phyloP scores from a whole-genome alignment of 2,797 vertebrate species.

The Tiaroga cobitis region DNA sequence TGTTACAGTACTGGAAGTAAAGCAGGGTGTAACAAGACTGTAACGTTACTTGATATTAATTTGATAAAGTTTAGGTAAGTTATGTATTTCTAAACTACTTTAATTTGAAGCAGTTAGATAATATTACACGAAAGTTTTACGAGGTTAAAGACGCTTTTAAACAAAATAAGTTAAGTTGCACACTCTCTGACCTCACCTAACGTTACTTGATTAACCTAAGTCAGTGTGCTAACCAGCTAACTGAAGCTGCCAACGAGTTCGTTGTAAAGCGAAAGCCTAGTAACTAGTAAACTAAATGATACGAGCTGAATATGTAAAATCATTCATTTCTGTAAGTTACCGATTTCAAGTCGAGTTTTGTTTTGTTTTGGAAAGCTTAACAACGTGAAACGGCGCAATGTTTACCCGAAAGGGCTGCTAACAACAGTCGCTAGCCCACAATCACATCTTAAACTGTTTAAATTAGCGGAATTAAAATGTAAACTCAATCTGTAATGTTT shows the following conservation, averaged over 20 bases:
- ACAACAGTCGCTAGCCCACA: conserved; percentile 20
- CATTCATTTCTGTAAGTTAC: not conserved
- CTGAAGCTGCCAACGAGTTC: not conserved
- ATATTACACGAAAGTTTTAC: not conserved
- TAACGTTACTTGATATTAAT: too few relatives aligned
- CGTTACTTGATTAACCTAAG: not conserved
- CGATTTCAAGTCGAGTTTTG: not conserved
- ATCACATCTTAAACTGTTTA: not conserved
- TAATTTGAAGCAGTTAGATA: not conserved
- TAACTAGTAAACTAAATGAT: not conserved
- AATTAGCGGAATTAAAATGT: not conserved
- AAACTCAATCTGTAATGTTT: not conserved
- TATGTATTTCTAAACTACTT: not conserved
- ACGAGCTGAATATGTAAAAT: not conserved
- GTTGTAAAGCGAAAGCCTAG: not conserved
- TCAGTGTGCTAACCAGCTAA: conserved; percentile 39
- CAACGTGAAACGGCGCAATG: not conserved
- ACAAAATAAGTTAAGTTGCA: not conserved
- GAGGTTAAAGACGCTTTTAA: not conserved
- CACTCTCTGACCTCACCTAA: not conserved
- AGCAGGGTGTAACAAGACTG: not conserved
- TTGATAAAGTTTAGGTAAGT: not conserved
- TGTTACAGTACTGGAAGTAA: not conserved
- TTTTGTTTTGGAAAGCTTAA: not conserved
- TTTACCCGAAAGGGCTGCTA: conserved; percentile 9